These are phyloP conservation scores for Neodiprion fabricii DNA, from an alignment of 1,140 invertebrate species.

Conservation along the genomic window DNA sequence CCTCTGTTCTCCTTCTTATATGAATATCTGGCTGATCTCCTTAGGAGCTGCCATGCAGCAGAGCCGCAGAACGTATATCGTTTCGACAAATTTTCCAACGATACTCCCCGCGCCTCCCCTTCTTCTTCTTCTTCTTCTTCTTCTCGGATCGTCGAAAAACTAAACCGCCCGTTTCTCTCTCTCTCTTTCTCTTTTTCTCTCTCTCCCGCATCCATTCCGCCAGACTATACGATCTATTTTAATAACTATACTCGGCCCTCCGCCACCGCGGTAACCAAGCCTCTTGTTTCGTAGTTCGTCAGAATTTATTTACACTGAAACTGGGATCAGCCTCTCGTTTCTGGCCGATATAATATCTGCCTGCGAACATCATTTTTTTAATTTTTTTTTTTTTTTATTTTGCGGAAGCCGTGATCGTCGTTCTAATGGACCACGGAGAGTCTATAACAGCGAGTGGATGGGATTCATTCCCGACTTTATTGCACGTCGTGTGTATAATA, in stretches of 20 bases:
- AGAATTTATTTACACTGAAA: constrained; percentile 23
- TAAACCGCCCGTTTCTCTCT: background rate
- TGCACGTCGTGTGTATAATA: background rate
- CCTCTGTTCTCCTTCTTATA: too few relatives aligned
- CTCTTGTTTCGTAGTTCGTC: background rate
- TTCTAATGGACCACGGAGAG: too few relatives aligned
- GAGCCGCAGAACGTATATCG: background rate
- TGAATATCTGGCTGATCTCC: too few relatives aligned
- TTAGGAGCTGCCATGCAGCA: too few relatives aligned
- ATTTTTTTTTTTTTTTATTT: background rate
- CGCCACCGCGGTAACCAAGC: background rate
- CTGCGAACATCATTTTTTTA: background rate
- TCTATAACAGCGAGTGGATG: too few relatives aligned
- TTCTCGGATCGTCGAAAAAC: background rate
- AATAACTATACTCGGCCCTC: background rate
- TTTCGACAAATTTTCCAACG: constrained; percentile 1
- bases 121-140: too few relatives aligned
- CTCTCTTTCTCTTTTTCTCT: constrained; percentile 3
- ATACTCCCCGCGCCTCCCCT: too few relatives aligned
- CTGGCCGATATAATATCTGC: too few relatives aligned
- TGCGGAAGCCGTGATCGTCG: too few relatives aligned
- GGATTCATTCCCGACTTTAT: background rate
- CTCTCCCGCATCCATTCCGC: background rate
- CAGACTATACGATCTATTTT: constrained; percentile 17
- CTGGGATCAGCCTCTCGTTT: too few relatives aligned